phyloP scores from a whole-genome alignment of 1,140 invertebrate genomes.

The Adoxophyes honmai region DNA sequence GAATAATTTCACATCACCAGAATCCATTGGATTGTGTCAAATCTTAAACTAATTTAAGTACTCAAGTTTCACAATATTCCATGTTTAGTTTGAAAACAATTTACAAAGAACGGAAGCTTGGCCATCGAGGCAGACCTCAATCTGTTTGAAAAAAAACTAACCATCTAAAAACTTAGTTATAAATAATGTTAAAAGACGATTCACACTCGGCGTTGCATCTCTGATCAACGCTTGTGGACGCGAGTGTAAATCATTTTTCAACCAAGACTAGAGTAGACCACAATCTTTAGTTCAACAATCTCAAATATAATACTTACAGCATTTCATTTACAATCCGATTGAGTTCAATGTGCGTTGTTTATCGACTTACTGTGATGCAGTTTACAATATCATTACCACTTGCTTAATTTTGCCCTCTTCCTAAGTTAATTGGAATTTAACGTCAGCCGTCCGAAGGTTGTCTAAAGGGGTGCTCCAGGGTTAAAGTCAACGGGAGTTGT shows the following conservation, averaged over 20 bases:
- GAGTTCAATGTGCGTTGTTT: slow-evolving; percentile 31
- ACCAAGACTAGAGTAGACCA: slow-evolving; percentile 57
- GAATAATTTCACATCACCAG: slow-evolving; percentile 33
- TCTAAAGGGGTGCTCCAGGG: too few relatives aligned
- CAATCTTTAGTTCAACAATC: slow-evolving; percentile 40
- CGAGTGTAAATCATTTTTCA: slow-evolving; percentile 32
- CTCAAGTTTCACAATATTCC: slow-evolving; percentile 33
- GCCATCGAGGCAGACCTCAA: slow-evolving; percentile 51
- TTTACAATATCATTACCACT: too few relatives aligned
- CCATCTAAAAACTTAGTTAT: slow-evolving; percentile 48
- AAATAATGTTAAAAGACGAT: slow-evolving; percentile 39
- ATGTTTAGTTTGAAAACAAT: slow-evolving; percentile 27
- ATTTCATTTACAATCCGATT: slow-evolving; percentile 21
- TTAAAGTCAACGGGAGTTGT: too few relatives aligned
- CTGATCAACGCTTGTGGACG: neutral
- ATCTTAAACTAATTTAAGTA: slow-evolving; percentile 65
- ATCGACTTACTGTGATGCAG: too few relatives aligned
- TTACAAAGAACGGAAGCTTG: slow-evolving; percentile 36
- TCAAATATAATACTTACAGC: slow-evolving; percentile 42
- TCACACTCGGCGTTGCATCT: slow-evolving; percentile 23
- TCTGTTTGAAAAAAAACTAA: slow-evolving; percentile 46
- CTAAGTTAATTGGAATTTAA: too few relatives aligned
- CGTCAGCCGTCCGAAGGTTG: too few relatives aligned
- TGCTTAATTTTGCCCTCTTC: too few relatives aligned
- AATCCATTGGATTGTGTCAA: slow-evolving; percentile 39